Base-by-base conservation (phyloP, 2,888 invertebrate genomes). In the Subacronicta megacephala region DNA sequence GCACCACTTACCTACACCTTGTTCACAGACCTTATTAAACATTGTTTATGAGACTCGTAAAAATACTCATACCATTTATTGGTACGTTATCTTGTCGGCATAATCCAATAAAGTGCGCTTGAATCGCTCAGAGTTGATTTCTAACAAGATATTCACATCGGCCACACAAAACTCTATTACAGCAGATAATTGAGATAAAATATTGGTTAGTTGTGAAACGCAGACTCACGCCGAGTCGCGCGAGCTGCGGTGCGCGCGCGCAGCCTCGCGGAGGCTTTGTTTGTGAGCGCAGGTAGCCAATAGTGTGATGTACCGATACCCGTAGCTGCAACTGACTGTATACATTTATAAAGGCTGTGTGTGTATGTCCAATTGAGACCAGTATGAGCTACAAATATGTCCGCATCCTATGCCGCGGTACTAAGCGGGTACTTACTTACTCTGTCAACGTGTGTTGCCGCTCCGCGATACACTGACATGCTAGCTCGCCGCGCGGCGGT, bases 171-270 rank as follows among this genome's bases (percentile, higher is more conserved):
- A 67, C 54, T 56, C 57, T 50, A 67, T 62, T 43, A 59, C 43
- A 33, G 46, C 15, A 57, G 62, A 64, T 75, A 66, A 73, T 64
- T 71, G 62, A 75, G 78, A 73, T 75, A 54, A 46, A 73, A 69
- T 58, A 65, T 67, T 61, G 62, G 61, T 71, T 55, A 60, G 64
- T 57, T 56, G 47, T 54, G 69, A 72, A 69, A 68, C 61, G 72
- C 70, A 62, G 49, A 62, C 65, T 74, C 72, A 70, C 44, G 26
- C n/a, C n/a, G n/a, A n/a, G 26, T 3, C 10, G 46, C 56, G 29
- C 44, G 55, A 53, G 62, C 65, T 63, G 50, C 54, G 46, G 55
- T 16, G 47, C 52, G 50, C 37, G 57, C 41, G 57, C 57, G 70
- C 57, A 44, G 38, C 45, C 41, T 9, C 18, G 42, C 12, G 15